Percentiles rank a stretch among this genome's conserved stretches.
phyloP scores from a whole-genome alignment of 2,888 invertebrate species.

The Lottia scabra region DNA sequence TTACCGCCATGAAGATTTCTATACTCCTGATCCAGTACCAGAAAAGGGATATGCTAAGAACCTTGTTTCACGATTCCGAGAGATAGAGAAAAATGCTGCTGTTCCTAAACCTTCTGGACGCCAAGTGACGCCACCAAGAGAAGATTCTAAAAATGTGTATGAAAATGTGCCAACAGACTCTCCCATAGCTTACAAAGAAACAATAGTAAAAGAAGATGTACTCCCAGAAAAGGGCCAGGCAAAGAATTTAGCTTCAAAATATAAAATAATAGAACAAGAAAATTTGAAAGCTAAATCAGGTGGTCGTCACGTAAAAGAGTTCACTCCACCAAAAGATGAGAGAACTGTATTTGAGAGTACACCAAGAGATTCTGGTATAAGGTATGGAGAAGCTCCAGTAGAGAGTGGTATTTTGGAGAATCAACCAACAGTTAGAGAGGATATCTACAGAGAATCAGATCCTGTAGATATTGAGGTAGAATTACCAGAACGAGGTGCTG shows the following conservation, averaged over 20 bases:
- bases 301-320: constrained; percentile 41
- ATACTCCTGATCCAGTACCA: constrained; percentile 47
- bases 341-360: constrained; percentile 53
- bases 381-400: constrained; percentile 32
- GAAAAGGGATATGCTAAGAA: constrained; percentile 52
- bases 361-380: constrained; percentile 37
- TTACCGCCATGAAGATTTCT: not conserved
- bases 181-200: constrained; percentile 44
- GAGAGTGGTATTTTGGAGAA: constrained; percentile 59
- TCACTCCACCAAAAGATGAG: constrained; percentile 50
- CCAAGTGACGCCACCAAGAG: constrained; percentile 55
- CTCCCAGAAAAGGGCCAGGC: constrained; percentile 56
- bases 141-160: constrained; percentile 44
- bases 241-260: constrained; percentile 50
- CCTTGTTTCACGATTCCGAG: constrained; percentile 54
- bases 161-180: constrained; percentile 45
- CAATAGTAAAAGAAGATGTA: constrained; percentile 40
- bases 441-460: constrained; percentile 71
- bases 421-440: constrained; percentile 43
- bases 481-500: constrained; percentile 77
- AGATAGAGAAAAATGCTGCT: constrained; percentile 44
- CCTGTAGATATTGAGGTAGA: constrained; percentile 52
- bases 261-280: constrained; percentile 46
- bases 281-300: constrained; percentile 18
- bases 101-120: constrained; percentile 42